phyloP scores from a whole-genome alignment of 2,113 vertebrate genomes.

The Colius striatus region DNA sequence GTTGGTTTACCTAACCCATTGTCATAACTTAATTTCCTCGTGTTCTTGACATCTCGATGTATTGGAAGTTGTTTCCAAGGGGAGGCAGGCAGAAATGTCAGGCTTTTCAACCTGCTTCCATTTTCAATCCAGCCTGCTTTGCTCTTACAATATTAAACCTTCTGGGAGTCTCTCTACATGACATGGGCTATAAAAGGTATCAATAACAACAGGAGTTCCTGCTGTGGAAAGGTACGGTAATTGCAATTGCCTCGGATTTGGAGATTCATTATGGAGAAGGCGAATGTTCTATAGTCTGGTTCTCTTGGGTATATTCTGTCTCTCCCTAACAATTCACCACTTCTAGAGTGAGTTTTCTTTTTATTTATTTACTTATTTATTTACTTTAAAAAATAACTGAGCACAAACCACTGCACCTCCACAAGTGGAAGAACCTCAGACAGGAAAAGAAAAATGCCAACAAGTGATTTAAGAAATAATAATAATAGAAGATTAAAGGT shows the following conservation, averaged over 20 bases:
- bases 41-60: background rate
- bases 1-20: background rate
- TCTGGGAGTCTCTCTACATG: conserved; percentile 39
- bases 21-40: background rate
- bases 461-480: conserved; percentile 13
- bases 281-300: background rate
- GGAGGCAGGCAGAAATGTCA: background rate
- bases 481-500: background rate
- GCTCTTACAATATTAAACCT: conserved; percentile 26
- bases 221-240: conserved; percentile 33
- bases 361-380: conserved; percentile 21
- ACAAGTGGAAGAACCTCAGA: background rate
- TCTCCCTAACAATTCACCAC: conserved; percentile 5
- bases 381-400: conserved; percentile 26
- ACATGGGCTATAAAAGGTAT: conserved; percentile 41
- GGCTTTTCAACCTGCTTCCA: conserved; percentile 5
- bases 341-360: background rate
- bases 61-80: background rate
- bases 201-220: conserved; percentile 47
- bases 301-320: conserved; percentile 23
- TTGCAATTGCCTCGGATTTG: conserved; percentile 16
- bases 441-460: background rate
- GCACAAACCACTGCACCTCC: background rate
- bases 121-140: background rate
- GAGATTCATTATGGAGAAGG: conserved; percentile 34